These are phyloP conservation scores for Myoxocephalus aenaeus DNA, from an alignment of 2,797 vertebrate species.

Conservation along the genomic window DNA sequence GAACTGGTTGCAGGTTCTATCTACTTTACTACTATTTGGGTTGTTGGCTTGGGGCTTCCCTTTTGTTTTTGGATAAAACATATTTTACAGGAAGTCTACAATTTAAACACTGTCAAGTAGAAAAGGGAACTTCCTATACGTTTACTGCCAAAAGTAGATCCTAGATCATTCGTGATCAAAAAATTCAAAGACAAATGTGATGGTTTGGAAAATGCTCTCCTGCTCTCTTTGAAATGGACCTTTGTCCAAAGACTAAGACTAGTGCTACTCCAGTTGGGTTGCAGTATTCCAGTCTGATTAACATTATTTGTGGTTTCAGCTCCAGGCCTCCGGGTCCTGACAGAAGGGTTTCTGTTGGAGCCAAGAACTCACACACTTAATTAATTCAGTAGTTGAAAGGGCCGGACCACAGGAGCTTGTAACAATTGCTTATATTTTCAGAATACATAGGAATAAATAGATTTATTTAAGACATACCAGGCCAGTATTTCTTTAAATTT, in stretches of 20 bases:
- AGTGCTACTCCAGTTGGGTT: not conserved
- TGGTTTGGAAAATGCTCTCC: not conserved
- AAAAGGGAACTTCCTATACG: not conserved
- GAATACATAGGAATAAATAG: not conserved
- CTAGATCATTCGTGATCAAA: not conserved
- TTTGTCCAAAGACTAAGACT: not conserved
- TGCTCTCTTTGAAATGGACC: not conserved
- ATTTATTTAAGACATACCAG: not conserved
- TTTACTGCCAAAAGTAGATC: not conserved
- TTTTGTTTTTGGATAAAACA: not conserved
- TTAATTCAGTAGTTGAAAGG: constrained; percentile 42
- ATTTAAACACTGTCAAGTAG: not conserved
- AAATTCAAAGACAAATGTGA: not conserved
- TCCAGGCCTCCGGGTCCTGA: not conserved
- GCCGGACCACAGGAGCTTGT: not conserved
- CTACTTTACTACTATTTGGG: too few species aligned
- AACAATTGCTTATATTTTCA: not conserved
- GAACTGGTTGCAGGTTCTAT: not conserved
- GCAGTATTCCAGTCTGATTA: not conserved
- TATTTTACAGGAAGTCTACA: not conserved
- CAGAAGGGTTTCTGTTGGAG: constrained; percentile 38
- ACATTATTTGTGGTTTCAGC: constrained; percentile 12
- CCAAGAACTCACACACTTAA: constrained; percentile 20
- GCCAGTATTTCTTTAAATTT: too few species aligned
- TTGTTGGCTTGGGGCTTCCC: not conserved